A percentile compares a stretch with the other conserved stretches of the same genome.
phyloP scores from a whole-genome alignment of 2,797 vertebrate genomes.

The Pangasius sanitwongsei region DNA sequence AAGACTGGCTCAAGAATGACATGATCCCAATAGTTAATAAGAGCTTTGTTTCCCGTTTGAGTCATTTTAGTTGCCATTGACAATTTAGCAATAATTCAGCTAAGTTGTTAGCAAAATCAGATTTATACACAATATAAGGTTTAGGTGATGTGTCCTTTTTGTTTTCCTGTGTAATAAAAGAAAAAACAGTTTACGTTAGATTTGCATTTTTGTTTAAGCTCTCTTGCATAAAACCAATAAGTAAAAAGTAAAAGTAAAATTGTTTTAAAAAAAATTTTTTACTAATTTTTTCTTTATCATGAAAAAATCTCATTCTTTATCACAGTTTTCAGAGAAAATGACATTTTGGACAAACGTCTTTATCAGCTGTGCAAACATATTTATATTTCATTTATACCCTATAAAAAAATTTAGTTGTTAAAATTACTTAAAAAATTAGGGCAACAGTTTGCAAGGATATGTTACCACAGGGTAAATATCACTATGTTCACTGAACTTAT shows the following conservation, averaged over 20 bases:
- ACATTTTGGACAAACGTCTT: not conserved
- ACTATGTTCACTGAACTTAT: not conserved
- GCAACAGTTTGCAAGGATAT: not conserved
- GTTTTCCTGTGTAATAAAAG: not conserved
- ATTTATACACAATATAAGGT: not conserved
- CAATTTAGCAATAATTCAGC: not conserved
- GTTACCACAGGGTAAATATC: not conserved
- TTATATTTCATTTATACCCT: not conserved
- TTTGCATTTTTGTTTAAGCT: not conserved
- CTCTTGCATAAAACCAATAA: not conserved
- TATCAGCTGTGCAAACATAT: not conserved
- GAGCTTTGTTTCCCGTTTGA: not conserved
- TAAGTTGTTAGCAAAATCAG: not conserved
- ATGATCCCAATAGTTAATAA: not conserved
- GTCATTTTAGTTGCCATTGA: not conserved
- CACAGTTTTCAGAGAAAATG: not conserved
- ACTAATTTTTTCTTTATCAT: not conserved
- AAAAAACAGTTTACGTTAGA: not conserved
- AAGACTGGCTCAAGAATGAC: not conserved
- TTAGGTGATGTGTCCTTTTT: not conserved
- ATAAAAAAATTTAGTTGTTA: not conserved
- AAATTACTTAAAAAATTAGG: not conserved
- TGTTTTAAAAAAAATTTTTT: not conserved
- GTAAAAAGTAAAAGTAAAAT: not conserved
- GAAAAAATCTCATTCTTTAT: too few relatives aligned